phyloP scores from a whole-genome alignment of 2,888 invertebrate genomes.

The Gibbula magus region DNA sequence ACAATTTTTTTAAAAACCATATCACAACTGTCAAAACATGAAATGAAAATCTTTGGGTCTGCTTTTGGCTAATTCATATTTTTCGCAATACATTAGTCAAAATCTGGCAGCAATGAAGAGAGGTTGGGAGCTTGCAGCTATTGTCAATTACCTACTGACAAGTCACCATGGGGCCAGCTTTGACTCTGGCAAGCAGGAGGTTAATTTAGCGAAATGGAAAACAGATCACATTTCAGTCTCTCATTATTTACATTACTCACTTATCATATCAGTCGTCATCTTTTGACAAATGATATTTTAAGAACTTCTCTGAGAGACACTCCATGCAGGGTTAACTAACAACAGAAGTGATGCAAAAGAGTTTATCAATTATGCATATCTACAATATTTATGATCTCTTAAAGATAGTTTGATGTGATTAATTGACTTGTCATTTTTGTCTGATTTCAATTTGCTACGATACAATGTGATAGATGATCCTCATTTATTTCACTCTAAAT shows the following conservation, averaged over 20 bases:
- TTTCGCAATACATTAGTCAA: background rate
- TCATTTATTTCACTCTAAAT: no score
- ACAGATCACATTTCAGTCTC: constrained; percentile 6
- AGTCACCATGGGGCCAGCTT: background rate
- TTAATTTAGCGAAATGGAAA: constrained; percentile 2
- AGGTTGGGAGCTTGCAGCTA: background rate
- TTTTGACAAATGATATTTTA: no score
- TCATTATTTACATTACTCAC: background rate
- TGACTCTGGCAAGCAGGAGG: background rate
- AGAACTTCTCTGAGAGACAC: no score
- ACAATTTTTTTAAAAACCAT: background rate
- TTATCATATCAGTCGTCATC: no score
- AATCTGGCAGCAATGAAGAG: background rate
- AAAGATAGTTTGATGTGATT: no score
- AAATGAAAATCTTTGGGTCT: background rate
- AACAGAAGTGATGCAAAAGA: no score
- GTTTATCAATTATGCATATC: no score
- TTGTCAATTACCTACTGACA: constrained; percentile 13
- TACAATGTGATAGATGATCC: no score
- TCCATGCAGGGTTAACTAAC: no score
- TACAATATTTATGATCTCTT: no score
- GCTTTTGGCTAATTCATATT: background rate
- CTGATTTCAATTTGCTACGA: no score
- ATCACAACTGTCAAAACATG: constrained; percentile 1
- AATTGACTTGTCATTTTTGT: no score